Percentiles rank a stretch among this genome's conserved stretches.
These are phyloP conservation scores for Seira ritae DNA, from an alignment of 2,888 invertebrate genomes.

Conservation along the genomic window DNA sequence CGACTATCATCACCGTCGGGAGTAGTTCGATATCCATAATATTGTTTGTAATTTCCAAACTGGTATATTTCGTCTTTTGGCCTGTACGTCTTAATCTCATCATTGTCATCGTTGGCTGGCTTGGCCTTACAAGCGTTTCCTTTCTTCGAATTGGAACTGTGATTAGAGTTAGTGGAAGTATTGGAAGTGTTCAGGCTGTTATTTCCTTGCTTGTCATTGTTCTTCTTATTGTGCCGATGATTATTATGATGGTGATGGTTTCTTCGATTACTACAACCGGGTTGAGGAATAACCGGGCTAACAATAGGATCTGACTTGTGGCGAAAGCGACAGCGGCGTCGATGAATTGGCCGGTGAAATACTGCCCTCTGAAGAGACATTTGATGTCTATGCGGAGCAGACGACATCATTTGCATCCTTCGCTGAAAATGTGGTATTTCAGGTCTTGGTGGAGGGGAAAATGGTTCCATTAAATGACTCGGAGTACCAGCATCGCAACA, in stretches of 20 bases:
- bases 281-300: conserved; percentile 93
- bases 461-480: conserved; percentile 69
- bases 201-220: conserved; percentile 56
- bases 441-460: conserved; percentile 70
- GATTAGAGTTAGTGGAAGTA: conserved; percentile 63
- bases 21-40: conserved; percentile 93
- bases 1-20: conserved; percentile 89
- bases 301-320: conserved; percentile 85
- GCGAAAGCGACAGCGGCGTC: conserved; percentile 49
- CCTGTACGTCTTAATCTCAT: conserved; percentile 78
- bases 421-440: conserved; percentile 65
- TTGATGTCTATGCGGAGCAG: conserved; percentile 46
- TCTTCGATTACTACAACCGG: conserved; percentile 78
- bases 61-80: conserved; percentile 88
- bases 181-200: conserved; percentile 67
- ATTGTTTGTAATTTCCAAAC: conserved; percentile 97
- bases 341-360: conserved; percentile 56
- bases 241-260: conserved; percentile 62
- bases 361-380: conserved; percentile 62
- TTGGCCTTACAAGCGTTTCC: conserved; percentile 43
- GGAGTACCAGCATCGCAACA: conserved; percentile 58
- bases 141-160: conserved; percentile 55
- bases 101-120: conserved; percentile 34
- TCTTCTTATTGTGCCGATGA: conserved; percentile 47
- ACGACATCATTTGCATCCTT: conserved; percentile 57